A percentile compares a stretch with the other conserved stretches of the same genome.
phyloP scores from a whole-genome alignment of 2,797 vertebrate species.

The Nasua narica region DNA sequence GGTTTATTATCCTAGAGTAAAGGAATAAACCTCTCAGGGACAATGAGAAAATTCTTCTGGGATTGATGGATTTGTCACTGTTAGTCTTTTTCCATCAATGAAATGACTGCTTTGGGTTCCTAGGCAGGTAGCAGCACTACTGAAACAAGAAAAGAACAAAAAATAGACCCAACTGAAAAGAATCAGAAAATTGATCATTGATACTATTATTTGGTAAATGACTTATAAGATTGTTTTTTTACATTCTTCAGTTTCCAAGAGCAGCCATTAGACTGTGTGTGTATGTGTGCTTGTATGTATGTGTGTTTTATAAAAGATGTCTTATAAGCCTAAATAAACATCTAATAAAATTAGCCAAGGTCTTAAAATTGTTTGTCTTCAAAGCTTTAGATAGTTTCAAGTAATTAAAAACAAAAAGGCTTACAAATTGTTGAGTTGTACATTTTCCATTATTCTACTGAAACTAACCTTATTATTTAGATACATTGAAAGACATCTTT shows the following conservation, averaged over 20 bases:
- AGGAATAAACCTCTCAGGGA: background rate
- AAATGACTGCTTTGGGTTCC: background rate
- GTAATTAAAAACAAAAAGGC: constrained; percentile 22
- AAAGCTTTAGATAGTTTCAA: constrained; percentile 5
- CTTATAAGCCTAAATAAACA: constrained; percentile 27
- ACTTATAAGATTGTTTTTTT: background rate
- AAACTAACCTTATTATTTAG: background rate
- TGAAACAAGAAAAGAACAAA: background rate
- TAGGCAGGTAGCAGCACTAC: background rate
- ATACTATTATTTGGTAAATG: background rate
- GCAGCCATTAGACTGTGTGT: background rate
- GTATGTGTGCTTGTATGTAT: background rate
- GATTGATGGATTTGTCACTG: background rate
- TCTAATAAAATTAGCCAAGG: constrained; percentile 15
- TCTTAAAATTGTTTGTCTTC: constrained; percentile 29
- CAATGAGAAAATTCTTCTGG: background rate
- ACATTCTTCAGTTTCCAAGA: background rate
- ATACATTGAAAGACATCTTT: background rate
- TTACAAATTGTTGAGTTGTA: background rate
- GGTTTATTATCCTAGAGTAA: background rate
- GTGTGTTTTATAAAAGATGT: background rate
- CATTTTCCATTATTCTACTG: background rate
- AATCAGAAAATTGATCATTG: background rate
- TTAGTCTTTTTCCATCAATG: background rate
- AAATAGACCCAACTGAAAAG: background rate